Percentiles rank a stretch among this genome's conserved stretches.
Conservation (phyloP, 2,888 invertebrate genomes). For the Mesochorus sp. region DNA sequence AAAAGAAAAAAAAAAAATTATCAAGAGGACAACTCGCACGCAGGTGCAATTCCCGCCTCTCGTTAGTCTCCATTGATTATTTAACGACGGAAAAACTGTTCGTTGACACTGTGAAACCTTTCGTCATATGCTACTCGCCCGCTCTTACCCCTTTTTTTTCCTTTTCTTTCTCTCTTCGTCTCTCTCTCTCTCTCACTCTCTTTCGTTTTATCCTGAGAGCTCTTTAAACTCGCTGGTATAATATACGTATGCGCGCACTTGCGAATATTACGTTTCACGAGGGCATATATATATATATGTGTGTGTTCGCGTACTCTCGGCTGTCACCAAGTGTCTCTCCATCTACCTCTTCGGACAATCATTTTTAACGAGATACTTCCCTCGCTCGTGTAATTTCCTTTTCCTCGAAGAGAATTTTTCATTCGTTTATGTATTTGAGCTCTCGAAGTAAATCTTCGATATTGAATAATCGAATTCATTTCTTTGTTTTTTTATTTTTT, state of each 20-base stretch:
- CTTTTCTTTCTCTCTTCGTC: neutral
- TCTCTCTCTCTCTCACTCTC: neutral
- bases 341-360: neutral
- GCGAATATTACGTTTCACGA: too few species aligned
- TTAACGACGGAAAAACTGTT: constrained; percentile 7
- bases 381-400: too few species aligned
- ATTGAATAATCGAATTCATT: neutral
- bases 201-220: neutral
- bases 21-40: neutral
- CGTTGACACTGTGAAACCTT: neutral
- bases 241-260: too few species aligned
- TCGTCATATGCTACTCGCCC: neutral
- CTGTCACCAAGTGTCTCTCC: neutral
- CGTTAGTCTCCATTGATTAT: constrained; percentile 42
- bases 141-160: neutral
- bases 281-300: too few species aligned
- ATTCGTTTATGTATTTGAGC: too few species aligned
- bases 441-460: too few species aligned
- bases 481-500: too few species aligned
- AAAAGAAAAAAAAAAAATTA: too few species aligned
- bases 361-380: too few species aligned
- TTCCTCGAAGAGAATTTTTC: too few species aligned
- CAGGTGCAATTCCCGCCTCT: constrained; percentile 25
- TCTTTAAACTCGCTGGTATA: too few species aligned
- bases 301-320: neutral